Conservation (phyloP, 2,113 vertebrate genomes). For the Nestor notabilis region DNA sequence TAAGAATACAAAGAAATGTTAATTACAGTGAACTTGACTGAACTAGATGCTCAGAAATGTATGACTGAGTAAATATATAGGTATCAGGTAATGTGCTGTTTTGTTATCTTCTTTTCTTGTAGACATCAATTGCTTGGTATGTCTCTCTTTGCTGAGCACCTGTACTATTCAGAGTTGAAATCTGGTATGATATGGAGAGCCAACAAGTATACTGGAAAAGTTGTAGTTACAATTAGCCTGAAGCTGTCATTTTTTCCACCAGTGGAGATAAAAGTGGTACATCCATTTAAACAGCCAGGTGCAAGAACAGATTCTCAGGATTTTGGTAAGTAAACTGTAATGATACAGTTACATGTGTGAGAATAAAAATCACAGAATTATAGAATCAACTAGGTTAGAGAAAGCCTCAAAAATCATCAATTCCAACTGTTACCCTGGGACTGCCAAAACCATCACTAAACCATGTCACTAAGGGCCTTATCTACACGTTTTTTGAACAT, state of each 20-base stretch:
- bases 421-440: background rate
- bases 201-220: slow-evolving; percentile 84
- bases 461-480: background rate
- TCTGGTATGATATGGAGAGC: slow-evolving; percentile 78
- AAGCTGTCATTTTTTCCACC: slow-evolving; percentile 71
- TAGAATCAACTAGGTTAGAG: background rate
- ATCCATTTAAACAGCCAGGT: slow-evolving; percentile 78
- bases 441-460: background rate
- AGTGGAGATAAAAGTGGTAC: slow-evolving; percentile 80
- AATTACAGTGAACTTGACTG: background rate
- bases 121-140: slow-evolving; percentile 77
- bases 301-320: background rate
- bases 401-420: background rate
- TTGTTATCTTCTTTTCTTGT: background rate
- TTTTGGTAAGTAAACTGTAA: slow-evolving; percentile 65
- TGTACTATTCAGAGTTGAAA: slow-evolving; percentile 83
- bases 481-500: background rate
- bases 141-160: slow-evolving; percentile 80
- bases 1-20: background rate
- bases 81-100: background rate
- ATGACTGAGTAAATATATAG: background rate
- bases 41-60: background rate
- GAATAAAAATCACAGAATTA: background rate
- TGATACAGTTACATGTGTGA: background rate
- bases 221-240: slow-evolving; percentile 73